These are phyloP conservation scores for Scaptomyza pallida DNA, from an alignment of 1,140 invertebrate species.

Conservation along the genomic window DNA sequence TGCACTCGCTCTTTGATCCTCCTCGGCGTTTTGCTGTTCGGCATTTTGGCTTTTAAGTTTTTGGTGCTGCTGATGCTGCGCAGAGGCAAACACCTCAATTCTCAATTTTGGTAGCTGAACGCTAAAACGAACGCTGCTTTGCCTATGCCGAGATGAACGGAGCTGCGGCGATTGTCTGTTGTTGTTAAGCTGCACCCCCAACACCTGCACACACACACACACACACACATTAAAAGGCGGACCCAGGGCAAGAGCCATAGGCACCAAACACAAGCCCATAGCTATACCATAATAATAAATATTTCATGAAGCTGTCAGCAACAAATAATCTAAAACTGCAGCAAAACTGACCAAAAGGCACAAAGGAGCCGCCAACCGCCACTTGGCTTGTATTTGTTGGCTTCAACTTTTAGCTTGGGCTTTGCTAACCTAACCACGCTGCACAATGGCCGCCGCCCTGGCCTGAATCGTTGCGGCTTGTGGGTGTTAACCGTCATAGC, in stretches of 20 bases:
- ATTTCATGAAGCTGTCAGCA: conserved; percentile 83
- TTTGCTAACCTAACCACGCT: neutral
- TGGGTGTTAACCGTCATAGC: conserved; percentile 43
- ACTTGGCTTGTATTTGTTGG: conserved; percentile 23
- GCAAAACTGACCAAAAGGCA: conserved; percentile 70
- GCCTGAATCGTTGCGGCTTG: conserved; percentile 18
- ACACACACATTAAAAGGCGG: conserved; percentile 9
- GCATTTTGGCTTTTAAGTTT: conserved; percentile 74
- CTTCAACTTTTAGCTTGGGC: neutral
- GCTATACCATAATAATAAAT: conserved; percentile 76
- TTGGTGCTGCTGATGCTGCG: conserved; percentile 37
- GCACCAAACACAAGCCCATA: conserved; percentile 19
- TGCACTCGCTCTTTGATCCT: conserved; percentile 65
- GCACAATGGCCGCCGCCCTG: conserved; percentile 36
- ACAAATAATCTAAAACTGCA: conserved; percentile 81
- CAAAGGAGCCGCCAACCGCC: conserved; percentile 68
- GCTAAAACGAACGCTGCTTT: conserved; percentile 64
- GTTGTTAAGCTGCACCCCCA: conserved; percentile 52
- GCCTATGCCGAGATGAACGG: conserved; percentile 52
- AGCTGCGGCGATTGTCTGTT: conserved; percentile 21
- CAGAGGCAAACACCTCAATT: conserved; percentile 70
- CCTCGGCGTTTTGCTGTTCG: conserved; percentile 58
- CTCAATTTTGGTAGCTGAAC: conserved; percentile 68
- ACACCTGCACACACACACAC: conserved; percentile 33
- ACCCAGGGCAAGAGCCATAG: conserved; percentile 2